A percentile compares a stretch with the other conserved stretches of the same genome.
Conservation (phyloP, 2,888 invertebrate species). For the Cataglyphis albicans region DNA sequence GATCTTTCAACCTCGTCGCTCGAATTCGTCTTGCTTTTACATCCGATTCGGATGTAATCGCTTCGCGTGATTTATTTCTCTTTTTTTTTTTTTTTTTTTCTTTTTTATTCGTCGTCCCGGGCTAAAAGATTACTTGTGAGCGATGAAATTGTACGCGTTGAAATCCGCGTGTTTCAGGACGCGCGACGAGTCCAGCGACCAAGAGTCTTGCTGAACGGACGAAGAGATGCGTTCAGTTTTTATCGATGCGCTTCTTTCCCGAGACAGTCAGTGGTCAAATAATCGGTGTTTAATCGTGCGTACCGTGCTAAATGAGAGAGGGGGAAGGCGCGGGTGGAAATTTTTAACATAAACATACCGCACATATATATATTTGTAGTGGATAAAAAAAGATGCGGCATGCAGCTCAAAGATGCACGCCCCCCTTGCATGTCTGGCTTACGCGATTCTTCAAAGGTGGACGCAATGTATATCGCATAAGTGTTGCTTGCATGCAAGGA, state of each 20-base stretch:
- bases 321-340: slow-evolving; percentile 3
- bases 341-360: slow-evolving; percentile 22
- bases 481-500: slow-evolving; percentile 39
- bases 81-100: not conserved
- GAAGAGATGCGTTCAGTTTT: not conserved
- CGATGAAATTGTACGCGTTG: not conserved
- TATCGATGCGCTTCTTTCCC: slow-evolving; percentile 21
- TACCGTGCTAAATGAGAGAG: slow-evolving; percentile 45
- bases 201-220: not conserved
- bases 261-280: slow-evolving; percentile 18
- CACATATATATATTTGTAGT: slow-evolving; percentile 36
- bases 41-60: slow-evolving; percentile 20
- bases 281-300: slow-evolving; percentile 37
- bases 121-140: slow-evolving; percentile 1
- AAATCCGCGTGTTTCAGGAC: not conserved
- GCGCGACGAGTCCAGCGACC: not conserved
- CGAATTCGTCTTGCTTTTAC: slow-evolving; percentile 25
- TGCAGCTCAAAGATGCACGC: slow-evolving; percentile 59
- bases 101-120: not conserved
- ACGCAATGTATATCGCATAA: slow-evolving; percentile 23
- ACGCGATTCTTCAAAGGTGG: slow-evolving; percentile 12
- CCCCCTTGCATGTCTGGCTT: slow-evolving; percentile 39
- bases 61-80: slow-evolving; percentile 21
- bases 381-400: slow-evolving; percentile 63
- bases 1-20: slow-evolving; percentile 22